Percentiles rank a stretch among this genome's conserved stretches.
Conservation (phyloP, 1,140 invertebrate species). For the Drosophila mauritiana region DNA sequence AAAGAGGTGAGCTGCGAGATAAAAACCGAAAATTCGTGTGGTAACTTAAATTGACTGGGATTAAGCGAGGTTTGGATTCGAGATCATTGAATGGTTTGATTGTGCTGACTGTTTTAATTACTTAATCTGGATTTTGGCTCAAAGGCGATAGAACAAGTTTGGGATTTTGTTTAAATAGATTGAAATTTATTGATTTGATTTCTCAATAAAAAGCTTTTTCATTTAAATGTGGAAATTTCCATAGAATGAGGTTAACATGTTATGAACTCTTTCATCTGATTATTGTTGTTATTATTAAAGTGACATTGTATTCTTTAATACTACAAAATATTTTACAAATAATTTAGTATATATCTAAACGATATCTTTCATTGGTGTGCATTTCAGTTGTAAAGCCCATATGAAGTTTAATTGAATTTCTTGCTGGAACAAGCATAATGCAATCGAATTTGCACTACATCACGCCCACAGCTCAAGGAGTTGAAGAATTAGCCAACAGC, state of each 20-base stretch:
- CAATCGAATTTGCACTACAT: conserved; percentile 28
- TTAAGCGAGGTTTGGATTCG: conserved; percentile 21
- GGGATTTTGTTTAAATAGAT: neutral
- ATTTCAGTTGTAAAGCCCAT: neutral
- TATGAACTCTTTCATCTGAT: too few relatives aligned
- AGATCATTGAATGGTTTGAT: conserved; percentile 43
- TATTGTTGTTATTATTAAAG: neutral
- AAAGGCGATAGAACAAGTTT: conserved; percentile 1
- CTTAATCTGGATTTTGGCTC: conserved; percentile 15
- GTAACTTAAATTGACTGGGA: conserved; percentile 19
- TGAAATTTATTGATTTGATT: neutral
- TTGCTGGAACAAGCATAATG: conserved; percentile 16
- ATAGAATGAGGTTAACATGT: neutral
- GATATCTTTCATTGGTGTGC: neutral
- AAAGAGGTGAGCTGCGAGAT: conserved; percentile 20
- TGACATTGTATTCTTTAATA: neutral
- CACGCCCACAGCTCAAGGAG: conserved; percentile 30
- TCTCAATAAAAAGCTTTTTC: neutral
- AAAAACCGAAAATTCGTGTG: conserved; percentile 22
- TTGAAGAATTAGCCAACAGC: conserved; percentile 38
- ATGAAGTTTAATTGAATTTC: neutral
- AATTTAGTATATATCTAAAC: too few relatives aligned
- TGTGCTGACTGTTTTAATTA: conserved; percentile 27
- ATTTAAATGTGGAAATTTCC: conserved; percentile 3
- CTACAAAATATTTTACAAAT: neutral